Evolutionary conservation across 2,888 invertebrate genomes (phyloP), one percentile per base, ranked within the genome.

Genomic region (Drosophila algonquin): DNA sequence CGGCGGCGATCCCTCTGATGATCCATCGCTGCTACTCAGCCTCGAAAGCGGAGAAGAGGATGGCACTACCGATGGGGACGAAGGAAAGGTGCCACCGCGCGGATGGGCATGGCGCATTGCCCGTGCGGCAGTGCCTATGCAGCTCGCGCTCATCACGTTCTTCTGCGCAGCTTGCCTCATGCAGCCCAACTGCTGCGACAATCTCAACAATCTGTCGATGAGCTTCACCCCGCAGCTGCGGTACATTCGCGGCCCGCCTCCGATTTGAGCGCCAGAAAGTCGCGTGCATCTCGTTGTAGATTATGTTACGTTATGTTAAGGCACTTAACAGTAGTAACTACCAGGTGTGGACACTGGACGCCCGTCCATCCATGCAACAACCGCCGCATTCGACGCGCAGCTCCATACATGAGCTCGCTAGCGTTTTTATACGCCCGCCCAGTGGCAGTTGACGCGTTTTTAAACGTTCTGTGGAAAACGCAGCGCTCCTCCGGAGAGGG

Each of bases 171-270:
- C 95, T 56, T 95, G 95, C 84, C 93, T 95, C 44, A 93, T 96
- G 88, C 95, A 96, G 87, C 95, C 95, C 1, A 94, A 95, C 58
- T 96, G 96, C 91, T 96, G 96, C 92, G 95, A 96, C 91, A 94
- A 94, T 75, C 93, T 95, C 84, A 95, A 96, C 91, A 95, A 95
- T 87, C 93, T 95, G 80, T 94, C 94, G 73, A 93, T 95, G 91
- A 95, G 95, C 55, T 93, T 96, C 59, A 94, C 95, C 68, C 96
- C 96, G 16, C 95, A 96, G 89, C 92, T 96, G 79, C 94, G 95
- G 77, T 96, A 96, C 89, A 94, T 96, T 61, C 94, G 95, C 74
- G 96, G 96, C 71, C 96, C 96, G 47, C 96, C 96, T 72, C 96
- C 96, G 21, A 94, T 96, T 87, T 96, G 94, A 94, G 90, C 77